Evolutionary conservation across 2,797 vertebrate genomes (phyloP), one percentile per base, ranked within the genome.

Genomic region (Vultur gryphus): DNA sequence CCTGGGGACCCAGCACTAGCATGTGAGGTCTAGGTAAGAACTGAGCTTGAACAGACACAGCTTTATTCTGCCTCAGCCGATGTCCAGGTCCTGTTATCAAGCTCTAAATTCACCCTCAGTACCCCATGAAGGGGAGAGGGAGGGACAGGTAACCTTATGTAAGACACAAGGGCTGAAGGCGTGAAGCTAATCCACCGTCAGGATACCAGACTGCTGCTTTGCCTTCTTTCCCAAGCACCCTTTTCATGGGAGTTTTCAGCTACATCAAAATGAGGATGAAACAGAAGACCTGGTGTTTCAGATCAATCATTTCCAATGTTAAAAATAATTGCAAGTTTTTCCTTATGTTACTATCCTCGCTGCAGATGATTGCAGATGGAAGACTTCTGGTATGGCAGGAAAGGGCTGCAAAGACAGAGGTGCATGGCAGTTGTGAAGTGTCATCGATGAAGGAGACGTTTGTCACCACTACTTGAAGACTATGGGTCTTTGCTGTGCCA

Each of bases 361-460:
- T 79, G 76, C 12, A 46, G 75, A 28, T 9, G 35, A 16, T 37
- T 48, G 46, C 66, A 44, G 57, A 6, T 58, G 37, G 87, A 75
- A 61, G 57, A 65, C 33, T 35, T 71, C 57, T 46, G 69, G 52
- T 31, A 14, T 37, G 54, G n/a, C 69, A 61, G 87, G 83, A 29
- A 72, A 24, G 87, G 93, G 69, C 87, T 87, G 62, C 85, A 76
- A 14, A 35, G 69, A 20, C 84, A 65, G 46, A 72, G 24, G 20
- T 29, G 0, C 39, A 7, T 14, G 80, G 81, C 46, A 43, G 21
- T 25, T 25, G 57, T 62, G 92, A 67, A 67, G 54, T 13, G 39
- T n/a, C 48, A 4, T 8, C 2, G 1, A 11, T 57, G 87, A 65
- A 23, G 72, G 64, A 71, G 57, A 37, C 0, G 0, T 64, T 78